Conservation (phyloP, 2,888 invertebrate species). For the Pseudococcus jackbeardsleyi region DNA sequence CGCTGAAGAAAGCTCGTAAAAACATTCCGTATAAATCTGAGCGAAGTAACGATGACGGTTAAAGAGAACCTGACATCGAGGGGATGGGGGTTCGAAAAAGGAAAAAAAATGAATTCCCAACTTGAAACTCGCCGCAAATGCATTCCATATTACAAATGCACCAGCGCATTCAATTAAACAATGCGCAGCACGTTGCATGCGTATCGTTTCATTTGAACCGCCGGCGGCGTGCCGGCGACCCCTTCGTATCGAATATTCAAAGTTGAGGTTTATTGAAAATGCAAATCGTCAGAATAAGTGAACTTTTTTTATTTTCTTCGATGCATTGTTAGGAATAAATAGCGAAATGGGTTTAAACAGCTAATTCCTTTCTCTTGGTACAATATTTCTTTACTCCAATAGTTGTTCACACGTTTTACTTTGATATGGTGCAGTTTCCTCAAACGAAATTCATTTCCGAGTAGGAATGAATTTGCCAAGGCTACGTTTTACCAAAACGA, state of each 20-base stretch:
- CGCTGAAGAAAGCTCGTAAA: slow-evolving; percentile 29
- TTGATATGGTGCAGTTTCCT: neutral
- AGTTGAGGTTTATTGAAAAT: slow-evolving; percentile 45
- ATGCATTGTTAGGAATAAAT: neutral
- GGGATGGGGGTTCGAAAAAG: neutral
- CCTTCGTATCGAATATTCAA: slow-evolving; percentile 26
- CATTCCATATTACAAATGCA: slow-evolving; percentile 17
- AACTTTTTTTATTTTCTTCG: neutral
- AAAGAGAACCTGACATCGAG: neutral
- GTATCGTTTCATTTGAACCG: too few species aligned
- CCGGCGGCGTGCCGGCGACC: neutral
- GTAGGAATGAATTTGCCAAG: too few species aligned
- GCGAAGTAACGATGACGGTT: neutral
- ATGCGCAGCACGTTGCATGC: slow-evolving; percentile 4
- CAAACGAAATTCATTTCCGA: neutral
- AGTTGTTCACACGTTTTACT: neutral
- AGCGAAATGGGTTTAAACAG: slow-evolving; percentile 19
- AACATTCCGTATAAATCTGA: slow-evolving; percentile 29
- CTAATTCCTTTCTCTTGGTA: neutral
- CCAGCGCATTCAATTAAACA: slow-evolving; percentile 45
- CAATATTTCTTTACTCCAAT: neutral
- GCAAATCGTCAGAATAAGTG: slow-evolving; percentile 34
- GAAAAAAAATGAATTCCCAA: neutral
- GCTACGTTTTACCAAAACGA: neutral
- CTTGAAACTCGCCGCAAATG: slow-evolving; percentile 14